Percentiles rank a stretch among this genome's conserved stretches.
These are phyloP conservation scores for Polietes domitor DNA, from an alignment of 2,888 invertebrate species.

Conservation along the genomic window DNA sequence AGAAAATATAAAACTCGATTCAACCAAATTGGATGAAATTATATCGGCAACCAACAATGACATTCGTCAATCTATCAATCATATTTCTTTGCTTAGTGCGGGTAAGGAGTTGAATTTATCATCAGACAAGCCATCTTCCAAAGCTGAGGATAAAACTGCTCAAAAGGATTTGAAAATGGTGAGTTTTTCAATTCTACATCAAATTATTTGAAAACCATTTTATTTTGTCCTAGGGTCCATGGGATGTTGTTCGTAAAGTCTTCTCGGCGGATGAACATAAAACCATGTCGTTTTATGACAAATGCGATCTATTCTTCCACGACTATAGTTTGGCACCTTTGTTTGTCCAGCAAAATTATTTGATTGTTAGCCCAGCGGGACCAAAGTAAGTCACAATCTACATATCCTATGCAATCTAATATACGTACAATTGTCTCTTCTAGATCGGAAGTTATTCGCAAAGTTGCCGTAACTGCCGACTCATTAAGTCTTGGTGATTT, in stretches of 20 bases:
- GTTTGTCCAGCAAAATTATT: slow-evolving; percentile 99
- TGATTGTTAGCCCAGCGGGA: slow-evolving; percentile 88
- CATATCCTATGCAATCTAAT: not conserved
- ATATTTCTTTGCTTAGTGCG: slow-evolving; percentile 91
- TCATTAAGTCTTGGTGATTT: slow-evolving; percentile 93
- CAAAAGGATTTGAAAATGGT: slow-evolving; percentile 93
- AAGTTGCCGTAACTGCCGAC: slow-evolving; percentile 91
- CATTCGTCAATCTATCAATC: slow-evolving; percentile 95
- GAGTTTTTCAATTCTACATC: slow-evolving; percentile 51
- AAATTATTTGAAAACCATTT: slow-evolving; percentile 12
- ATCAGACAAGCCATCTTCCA: slow-evolving; percentile 82
- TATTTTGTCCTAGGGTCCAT: slow-evolving; percentile 87
- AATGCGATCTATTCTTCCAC: slow-evolving; percentile 95
- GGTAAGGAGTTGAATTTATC: slow-evolving; percentile 81
- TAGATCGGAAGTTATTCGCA: slow-evolving; percentile 83
- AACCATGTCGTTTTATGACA: slow-evolving; percentile 89
- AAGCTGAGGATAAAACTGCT: slow-evolving; percentile 82
- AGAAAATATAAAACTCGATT: slow-evolving; percentile 91
- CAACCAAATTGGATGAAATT: slow-evolving; percentile 90
- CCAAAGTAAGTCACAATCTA: slow-evolving; percentile 83
- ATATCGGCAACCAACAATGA: slow-evolving; percentile 95
- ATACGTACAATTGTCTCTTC: not conserved
- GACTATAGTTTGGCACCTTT: slow-evolving; percentile 98
- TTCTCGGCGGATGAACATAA: slow-evolving; percentile 91
- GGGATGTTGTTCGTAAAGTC: slow-evolving; percentile 95